phyloP scores from a whole-genome alignment of 2,113 vertebrate genomes.

The Artemisiospiza belli region DNA sequence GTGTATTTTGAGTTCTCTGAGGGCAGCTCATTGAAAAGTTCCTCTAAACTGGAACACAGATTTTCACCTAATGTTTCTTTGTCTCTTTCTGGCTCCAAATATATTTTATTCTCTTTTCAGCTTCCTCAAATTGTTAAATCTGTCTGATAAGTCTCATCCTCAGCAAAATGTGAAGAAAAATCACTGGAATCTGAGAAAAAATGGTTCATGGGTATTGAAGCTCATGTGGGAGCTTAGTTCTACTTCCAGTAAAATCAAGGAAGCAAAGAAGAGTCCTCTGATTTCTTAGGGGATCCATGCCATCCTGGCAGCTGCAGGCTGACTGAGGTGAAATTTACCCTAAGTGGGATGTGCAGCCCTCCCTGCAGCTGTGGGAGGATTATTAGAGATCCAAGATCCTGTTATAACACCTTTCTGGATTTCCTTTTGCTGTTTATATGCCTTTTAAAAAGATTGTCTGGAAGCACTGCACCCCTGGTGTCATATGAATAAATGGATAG shows the following conservation, averaged over 20 bases:
- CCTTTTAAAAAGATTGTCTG: neutral
- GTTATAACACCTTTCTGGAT: neutral
- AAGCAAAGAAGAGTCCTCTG: neutral
- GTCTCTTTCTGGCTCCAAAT: neutral
- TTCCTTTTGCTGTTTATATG: neutral
- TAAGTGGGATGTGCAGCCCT: neutral
- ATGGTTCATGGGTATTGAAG: neutral
- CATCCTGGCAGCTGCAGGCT: neutral
- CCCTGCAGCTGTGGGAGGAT: neutral
- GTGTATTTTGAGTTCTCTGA: neutral
- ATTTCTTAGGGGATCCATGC: neutral
- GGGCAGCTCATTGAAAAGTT: neutral
- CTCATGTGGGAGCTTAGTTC: neutral
- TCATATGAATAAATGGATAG: neutral
- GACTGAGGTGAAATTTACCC: neutral
- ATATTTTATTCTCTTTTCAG: neutral
- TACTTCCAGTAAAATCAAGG: neutral
- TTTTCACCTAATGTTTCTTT: neutral
- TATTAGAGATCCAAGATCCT: neutral
- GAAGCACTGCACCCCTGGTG: neutral
- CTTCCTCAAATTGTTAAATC: neutral
- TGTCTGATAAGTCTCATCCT: neutral
- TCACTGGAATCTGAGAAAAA: neutral
- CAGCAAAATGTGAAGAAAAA: neutral
- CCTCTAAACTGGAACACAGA: neutral